Percentiles rank a stretch among this genome's conserved stretches.
phyloP scores from a whole-genome alignment of 2,113 vertebrate genomes.

The Clarias macrocephalus region DNA sequence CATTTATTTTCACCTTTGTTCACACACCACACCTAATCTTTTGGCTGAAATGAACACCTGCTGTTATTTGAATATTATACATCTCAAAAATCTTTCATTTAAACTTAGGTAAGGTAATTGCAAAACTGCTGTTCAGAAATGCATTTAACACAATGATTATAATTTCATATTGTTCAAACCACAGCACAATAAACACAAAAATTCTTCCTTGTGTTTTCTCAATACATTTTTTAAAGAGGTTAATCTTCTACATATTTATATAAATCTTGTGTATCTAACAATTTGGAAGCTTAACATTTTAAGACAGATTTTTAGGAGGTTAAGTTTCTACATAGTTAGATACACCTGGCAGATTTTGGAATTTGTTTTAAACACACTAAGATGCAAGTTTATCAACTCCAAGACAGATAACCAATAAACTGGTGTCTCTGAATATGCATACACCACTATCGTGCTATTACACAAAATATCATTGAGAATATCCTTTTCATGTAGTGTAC shows the following conservation, averaged over 20 bases:
- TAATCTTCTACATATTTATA: neutral
- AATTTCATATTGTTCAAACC: neutral
- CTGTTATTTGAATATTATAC: constrained; percentile 12
- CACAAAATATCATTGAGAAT: neutral
- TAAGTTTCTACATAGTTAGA: neutral
- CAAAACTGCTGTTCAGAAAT: neutral
- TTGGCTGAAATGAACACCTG: neutral
- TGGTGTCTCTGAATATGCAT: neutral
- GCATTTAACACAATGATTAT: neutral
- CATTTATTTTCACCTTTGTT: constrained; percentile 12
- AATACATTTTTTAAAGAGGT: neutral
- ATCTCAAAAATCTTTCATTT: neutral
- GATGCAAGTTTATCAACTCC: neutral
- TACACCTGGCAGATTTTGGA: neutral
- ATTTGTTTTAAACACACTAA: too few species aligned
- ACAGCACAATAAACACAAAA: neutral
- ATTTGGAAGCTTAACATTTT: neutral
- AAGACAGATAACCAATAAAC: neutral
- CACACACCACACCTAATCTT: neutral
- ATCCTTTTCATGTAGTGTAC: neutral
- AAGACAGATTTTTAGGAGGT: neutral
- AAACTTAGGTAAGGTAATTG: neutral
- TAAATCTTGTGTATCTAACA: too few species aligned
- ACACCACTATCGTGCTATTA: neutral
- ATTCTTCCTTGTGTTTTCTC: neutral